Evolutionary conservation across 2,113 vertebrate genomes (phyloP).

Genomic region (Pionites leucogaster): DNA sequence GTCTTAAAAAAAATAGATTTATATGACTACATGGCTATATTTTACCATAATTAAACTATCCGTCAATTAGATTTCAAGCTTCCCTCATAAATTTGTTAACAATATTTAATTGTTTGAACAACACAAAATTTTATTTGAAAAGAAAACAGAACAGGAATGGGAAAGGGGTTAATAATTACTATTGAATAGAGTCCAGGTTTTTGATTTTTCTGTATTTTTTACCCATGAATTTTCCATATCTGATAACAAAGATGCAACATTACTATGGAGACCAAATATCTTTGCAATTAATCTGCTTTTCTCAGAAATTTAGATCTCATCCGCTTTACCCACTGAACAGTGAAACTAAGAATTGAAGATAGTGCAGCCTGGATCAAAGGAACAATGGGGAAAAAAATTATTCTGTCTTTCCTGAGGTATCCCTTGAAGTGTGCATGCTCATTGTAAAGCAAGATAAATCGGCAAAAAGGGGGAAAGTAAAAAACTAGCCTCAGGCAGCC

Average conservation of each 20-base stretch:
- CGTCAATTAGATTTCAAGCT: not conserved
- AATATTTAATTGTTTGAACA: not conserved
- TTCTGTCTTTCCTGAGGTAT: not conserved
- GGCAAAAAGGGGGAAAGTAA: not conserved
- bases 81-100: not conserved
- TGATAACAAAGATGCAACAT: not conserved
- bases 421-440: slow-evolving; percentile 15
- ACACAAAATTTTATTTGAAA: not conserved
- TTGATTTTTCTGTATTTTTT: slow-evolving; percentile 12
- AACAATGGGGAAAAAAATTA: not conserved
- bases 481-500: slow-evolving; percentile 11
- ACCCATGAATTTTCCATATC: not conserved
- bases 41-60: not conserved
- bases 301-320: not conserved
- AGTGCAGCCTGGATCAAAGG: not conserved
- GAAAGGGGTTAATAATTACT: not conserved
- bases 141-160: not conserved
- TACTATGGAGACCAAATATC: slow-evolving; percentile 16
- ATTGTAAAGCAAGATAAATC: slow-evolving; percentile 53
- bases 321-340: not conserved
- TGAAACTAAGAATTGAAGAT: not conserved
- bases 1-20: not conserved
- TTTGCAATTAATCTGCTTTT: slow-evolving; percentile 13
- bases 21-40: not conserved
- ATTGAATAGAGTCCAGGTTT: not conserved